Conservation (phyloP, 1,140 invertebrate genomes). For the Zaprionus nigranus region DNA sequence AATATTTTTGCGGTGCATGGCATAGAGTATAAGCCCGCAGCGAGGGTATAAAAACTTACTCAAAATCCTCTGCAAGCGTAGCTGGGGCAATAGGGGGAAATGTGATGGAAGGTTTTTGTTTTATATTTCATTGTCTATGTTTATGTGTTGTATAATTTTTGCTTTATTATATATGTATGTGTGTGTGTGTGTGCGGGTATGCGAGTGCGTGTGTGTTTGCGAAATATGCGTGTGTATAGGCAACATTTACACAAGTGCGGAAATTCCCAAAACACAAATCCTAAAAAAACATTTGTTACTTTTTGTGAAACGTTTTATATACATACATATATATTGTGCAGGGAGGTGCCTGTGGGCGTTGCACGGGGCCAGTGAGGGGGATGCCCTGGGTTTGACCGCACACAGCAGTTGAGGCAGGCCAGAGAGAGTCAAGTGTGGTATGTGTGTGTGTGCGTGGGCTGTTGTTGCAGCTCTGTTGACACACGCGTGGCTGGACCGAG, state of each 20-base stretch:
- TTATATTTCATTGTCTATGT: constrained; percentile 46
- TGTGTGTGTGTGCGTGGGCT: constrained; percentile 38
- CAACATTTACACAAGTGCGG: constrained; percentile 80
- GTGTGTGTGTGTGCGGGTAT: constrained; percentile 18
- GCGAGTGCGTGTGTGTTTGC: constrained; percentile 37
- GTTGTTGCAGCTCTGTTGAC: constrained; percentile 40
- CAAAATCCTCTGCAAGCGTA: not conserved
- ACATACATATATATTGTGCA: constrained; percentile 31
- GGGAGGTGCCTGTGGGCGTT: constrained; percentile 13
- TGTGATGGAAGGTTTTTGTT: constrained; percentile 41
- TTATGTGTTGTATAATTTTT: constrained; percentile 54
- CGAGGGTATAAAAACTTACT: not conserved
- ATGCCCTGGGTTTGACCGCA: constrained; percentile 20
- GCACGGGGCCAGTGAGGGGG: constrained; percentile 2
- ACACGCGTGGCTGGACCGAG: constrained; percentile 53
- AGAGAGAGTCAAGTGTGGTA: constrained; percentile 42
- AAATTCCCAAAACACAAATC: constrained; percentile 83
- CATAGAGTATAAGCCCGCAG: too few species aligned
- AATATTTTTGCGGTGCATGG: too few species aligned
- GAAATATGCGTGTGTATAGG: constrained; percentile 51
- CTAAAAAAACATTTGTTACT: constrained; percentile 83
- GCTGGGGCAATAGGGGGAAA: constrained; percentile 33
- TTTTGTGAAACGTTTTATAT: constrained; percentile 63
- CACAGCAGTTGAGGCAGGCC: constrained; percentile 53
- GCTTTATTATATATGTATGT: constrained; percentile 28